Evolutionary conservation across 2,888 invertebrate species (phyloP), one percentile per base, ranked within the genome.

Genomic region (Linyphia triangularis): DNA sequence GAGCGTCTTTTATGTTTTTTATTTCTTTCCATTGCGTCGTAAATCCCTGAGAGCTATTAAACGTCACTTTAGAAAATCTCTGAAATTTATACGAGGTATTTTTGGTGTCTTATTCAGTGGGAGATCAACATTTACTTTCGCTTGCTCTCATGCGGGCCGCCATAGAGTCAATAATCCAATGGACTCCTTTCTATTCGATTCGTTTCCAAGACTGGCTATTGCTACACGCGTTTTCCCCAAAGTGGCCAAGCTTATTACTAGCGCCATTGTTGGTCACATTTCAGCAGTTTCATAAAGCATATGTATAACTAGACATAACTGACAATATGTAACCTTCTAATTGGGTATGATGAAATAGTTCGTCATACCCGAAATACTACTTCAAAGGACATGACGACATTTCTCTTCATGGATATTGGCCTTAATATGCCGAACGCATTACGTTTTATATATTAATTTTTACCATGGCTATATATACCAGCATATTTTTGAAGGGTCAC

Each of bases 21-120:
- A n/a, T n/a, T n/a, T 0, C 61, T 61, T 69, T 40, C 40, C 30
- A 9, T 19, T 16, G 67, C 67, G 19, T 24, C 26, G 61, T 63
- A 77, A 77, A 77, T 77, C 77, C 77, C 61, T 37, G 0, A 22
- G 26, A 77, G 77, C 77, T 77, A 77, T 77, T 77, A 77, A 77
- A 77, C 77, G 77, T 77, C 77, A 77, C 77, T 77, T 77, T 77
- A 26, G 77, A 40, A 77, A 77, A 77, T 77, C 77, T 77, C 61
- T 40, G 77, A 77, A 77, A 77, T 77, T 77, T 77, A 77, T 77
- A 77, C 63, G 77, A 77, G 61, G 77, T 63, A 77, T 77, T 77
- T 77, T 77, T 63, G 73, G 63, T 61, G 77, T 77, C 77, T 77
- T 77, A 77, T 77, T 77, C 77, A 57, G 19, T 51, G 57, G 59